phyloP scores from a whole-genome alignment of 2,888 invertebrate genomes.

The Buathra laborator region DNA sequence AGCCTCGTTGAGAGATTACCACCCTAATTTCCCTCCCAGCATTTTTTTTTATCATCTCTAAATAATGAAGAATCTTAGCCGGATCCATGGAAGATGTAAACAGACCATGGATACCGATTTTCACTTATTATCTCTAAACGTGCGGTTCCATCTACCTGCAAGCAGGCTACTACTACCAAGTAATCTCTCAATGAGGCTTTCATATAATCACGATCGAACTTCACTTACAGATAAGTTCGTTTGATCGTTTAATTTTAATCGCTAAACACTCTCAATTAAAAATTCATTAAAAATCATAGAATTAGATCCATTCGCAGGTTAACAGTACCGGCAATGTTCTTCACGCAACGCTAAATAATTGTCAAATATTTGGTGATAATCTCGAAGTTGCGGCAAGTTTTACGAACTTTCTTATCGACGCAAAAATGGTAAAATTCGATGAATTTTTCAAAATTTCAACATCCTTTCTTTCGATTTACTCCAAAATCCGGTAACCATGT shows the following conservation, averaged over 20 bases:
- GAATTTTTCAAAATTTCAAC: slow-evolving; percentile 9
- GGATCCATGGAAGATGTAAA: no score
- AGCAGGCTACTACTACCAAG: slow-evolving; percentile 26
- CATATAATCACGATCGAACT: background rate
- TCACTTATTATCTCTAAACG: slow-evolving; percentile 1
- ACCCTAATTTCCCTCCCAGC: no score
- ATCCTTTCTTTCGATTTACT: background rate
- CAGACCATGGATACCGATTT: no score
- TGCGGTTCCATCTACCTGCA: slow-evolving; percentile 24
- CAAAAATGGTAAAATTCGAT: background rate
- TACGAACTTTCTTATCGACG: no score
- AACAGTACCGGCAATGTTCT: slow-evolving; percentile 19
- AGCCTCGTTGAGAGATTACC: no score
- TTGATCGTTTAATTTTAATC: no score
- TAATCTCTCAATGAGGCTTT: slow-evolving; percentile 21
- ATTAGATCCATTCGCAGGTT: background rate
- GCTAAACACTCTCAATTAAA: no score
- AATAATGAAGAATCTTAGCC: no score
- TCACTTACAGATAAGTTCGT: no score
- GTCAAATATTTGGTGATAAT: background rate
- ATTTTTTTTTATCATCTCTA: no score
- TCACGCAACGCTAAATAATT: background rate
- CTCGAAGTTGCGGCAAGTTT: background rate
- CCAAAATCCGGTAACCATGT: background rate
- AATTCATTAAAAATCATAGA: background rate